phyloP scores from a whole-genome alignment of 2,113 vertebrate genomes.

The Lagenorhynchus albirostris region DNA sequence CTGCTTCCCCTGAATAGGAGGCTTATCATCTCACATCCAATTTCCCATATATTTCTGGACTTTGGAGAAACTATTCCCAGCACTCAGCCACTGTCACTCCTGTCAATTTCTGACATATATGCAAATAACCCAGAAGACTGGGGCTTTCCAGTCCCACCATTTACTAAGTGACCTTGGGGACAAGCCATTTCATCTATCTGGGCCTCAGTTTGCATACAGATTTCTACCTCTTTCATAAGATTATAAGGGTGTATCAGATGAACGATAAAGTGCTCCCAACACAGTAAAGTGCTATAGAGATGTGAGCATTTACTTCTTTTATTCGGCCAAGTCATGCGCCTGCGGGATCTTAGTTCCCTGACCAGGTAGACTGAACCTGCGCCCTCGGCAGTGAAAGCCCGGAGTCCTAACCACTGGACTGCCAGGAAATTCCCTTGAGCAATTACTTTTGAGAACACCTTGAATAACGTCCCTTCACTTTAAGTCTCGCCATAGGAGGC shows the following conservation, averaged over 20 bases:
- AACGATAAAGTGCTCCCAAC: background rate
- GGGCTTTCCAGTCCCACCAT: background rate
- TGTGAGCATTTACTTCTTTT: background rate
- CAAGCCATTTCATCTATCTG: background rate
- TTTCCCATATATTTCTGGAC: background rate
- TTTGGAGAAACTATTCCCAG: background rate
- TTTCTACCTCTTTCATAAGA: background rate
- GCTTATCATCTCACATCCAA: background rate
- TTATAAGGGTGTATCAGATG: background rate
- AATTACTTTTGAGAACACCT: background rate
- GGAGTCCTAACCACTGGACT: background rate
- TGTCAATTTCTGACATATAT: background rate
- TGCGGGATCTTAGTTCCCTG: too few relatives aligned
- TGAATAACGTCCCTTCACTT: background rate
- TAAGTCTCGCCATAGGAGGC: background rate
- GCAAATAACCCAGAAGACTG: background rate
- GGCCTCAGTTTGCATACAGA: background rate
- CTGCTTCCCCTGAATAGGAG: background rate
- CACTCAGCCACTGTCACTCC: background rate
- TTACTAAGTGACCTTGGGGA: background rate
- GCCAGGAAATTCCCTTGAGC: background rate
- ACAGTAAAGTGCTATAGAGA: background rate
- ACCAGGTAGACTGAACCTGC: too few relatives aligned
- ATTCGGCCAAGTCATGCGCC: too few relatives aligned
- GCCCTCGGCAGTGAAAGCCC: background rate